Evolutionary conservation across 2,113 vertebrate species (phyloP), one percentile per base, ranked within the genome.

Genomic region (Aptenodytes forsteri): DNA sequence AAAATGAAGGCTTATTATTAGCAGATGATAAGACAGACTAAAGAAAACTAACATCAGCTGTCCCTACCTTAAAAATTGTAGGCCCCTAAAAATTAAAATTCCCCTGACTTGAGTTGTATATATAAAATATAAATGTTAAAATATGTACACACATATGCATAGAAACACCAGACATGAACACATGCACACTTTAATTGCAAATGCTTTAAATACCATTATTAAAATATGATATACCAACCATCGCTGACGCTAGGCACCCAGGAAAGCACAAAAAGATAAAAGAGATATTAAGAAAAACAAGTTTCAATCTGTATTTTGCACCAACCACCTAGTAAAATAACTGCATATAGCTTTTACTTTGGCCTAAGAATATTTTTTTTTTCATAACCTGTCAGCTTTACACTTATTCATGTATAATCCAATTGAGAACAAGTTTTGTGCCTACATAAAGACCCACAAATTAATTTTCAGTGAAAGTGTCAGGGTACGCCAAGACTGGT

Each of bases 181-280:
- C 25, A 36, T 59, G 50, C 55, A 92, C 78, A 94, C 55, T 93
- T 89, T 83, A 95, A 85, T n/a, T 55, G 58, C 26, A 84, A 67
- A 76, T 85, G 32, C 80, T 95, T 91, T 92, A 96, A 98, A 98
- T 84, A 83, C 72, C 89, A 85, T 91, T 72, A 96, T 87, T 69
- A 97, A 97, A 98, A 97, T 93, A 95, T 40, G 96, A 95, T 96
- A 98, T 99, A 99, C 99, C 93, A 99, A 99, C 99, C 99, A 99
- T 99, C 99, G 99, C 95, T 99, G 99, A 89, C 99, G 99, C 99
- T 99, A 98, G 75, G 90, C 94, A 98, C 83, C 90, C 94, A 92
- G 93, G 98, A 93, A 97, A 97, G 96, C 98, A 98, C 87, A 98
- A 98, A 90, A 97, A 95, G 81, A 98, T 42, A 97, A 98, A 98